These are phyloP conservation scores for Spicauda simplicius DNA, from an alignment of 2,888 invertebrate species.

Conservation along the genomic window DNA sequence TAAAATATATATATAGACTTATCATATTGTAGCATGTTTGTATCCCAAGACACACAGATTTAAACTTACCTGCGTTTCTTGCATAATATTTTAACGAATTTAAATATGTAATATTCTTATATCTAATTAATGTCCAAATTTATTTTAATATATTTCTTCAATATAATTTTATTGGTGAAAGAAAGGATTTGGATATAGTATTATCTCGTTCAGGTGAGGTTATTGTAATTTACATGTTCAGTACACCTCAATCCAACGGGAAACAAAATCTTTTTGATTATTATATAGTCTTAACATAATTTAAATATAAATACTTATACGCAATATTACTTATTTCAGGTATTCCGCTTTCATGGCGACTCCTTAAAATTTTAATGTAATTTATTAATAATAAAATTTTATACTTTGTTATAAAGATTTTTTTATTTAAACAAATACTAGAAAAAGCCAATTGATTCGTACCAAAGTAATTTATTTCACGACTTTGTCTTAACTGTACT, in stretches of 20 bases:
- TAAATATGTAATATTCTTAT: too few relatives aligned
- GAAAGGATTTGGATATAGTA: slow-evolving; percentile 66
- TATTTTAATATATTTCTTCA: slow-evolving; percentile 46
- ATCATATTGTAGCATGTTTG: too few relatives aligned
- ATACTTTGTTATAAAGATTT: too few relatives aligned
- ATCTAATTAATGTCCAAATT: slow-evolving; percentile 36
- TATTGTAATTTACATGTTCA: slow-evolving; percentile 66
- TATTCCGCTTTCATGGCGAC: not conserved
- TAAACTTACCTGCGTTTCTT: too few relatives aligned
- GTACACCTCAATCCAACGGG: slow-evolving; percentile 81
- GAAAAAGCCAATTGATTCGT: too few relatives aligned
- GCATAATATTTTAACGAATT: too few relatives aligned
- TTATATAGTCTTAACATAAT: not conserved
- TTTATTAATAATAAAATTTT: not conserved
- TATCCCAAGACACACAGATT: too few relatives aligned
- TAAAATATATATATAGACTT: too few relatives aligned
- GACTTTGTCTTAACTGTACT: too few relatives aligned
- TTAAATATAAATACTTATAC: not conserved
- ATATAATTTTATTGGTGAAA: slow-evolving; percentile 57
- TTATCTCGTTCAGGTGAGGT: slow-evolving; percentile 80
- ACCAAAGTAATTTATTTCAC: too few relatives aligned
- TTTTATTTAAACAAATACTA: too few relatives aligned
- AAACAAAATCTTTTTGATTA: slow-evolving; percentile 50
- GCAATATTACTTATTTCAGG: not conserved
- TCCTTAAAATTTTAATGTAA: not conserved